Percentiles rank a stretch among this genome's conserved stretches.
phyloP scores from a whole-genome alignment of 2,888 invertebrate species.

The Lasioglossum calceatum region DNA sequence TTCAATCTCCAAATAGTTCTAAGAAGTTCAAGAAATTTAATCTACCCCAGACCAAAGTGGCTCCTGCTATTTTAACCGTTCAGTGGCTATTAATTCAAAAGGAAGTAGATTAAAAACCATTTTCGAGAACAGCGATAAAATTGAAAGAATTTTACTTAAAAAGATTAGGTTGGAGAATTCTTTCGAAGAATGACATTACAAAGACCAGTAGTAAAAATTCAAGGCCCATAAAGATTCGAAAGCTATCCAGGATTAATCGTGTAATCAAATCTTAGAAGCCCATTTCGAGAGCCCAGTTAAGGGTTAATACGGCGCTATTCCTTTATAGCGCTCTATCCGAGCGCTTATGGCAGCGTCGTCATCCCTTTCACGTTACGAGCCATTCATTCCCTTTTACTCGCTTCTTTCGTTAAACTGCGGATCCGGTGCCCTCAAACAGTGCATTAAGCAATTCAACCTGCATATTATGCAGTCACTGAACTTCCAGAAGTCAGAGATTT shows the following conservation, averaged over 20 bases:
- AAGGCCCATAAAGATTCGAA: background rate
- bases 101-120: too few species aligned
- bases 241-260: background rate
- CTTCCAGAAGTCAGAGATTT: background rate
- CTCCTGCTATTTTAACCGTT: background rate
- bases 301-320: background rate
- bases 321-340: background rate
- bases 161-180: background rate
- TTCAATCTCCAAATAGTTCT: background rate
- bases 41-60: background rate
- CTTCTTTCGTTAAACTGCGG: constrained; percentile 1
- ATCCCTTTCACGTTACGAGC: constrained; percentile 2
- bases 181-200: background rate
- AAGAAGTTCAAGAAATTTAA: background rate
- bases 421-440: background rate
- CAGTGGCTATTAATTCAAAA: too few species aligned
- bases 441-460: background rate
- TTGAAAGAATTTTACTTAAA: background rate
- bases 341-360: background rate
- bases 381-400: background rate
- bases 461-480: background rate
- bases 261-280: background rate
- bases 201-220: background rate
- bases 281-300: background rate
- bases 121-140: too few species aligned